A percentile compares a stretch with the other conserved stretches of the same genome.
Evolutionary conservation across 2,797 vertebrate genomes (phyloP).

Genomic region (Liasis olivaceus): DNA sequence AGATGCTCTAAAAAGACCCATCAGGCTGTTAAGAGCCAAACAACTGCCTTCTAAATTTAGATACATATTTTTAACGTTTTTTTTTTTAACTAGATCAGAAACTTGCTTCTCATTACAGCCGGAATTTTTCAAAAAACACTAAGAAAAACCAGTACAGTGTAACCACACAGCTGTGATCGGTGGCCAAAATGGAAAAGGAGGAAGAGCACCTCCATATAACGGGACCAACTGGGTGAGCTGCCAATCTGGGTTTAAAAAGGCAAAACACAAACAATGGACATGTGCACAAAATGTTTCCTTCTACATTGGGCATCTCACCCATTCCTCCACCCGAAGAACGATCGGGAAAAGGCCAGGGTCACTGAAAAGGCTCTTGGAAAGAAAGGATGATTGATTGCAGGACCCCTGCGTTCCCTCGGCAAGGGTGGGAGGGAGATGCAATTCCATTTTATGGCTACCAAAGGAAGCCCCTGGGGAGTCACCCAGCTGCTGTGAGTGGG

Average conservation of each 20-base stretch:
- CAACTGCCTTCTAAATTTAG: constrained; percentile 9
- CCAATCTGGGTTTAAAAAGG: neutral
- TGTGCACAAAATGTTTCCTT: neutral
- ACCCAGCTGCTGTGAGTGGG: constrained; percentile 24
- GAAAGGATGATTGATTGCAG: neutral
- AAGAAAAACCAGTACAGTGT: neutral
- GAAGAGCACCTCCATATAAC: neutral
- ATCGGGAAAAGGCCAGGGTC: neutral
- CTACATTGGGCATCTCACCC: neutral
- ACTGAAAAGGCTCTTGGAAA: neutral
- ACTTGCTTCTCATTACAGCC: neutral
- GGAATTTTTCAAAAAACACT: neutral
- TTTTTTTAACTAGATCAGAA: neutral
- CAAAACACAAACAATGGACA: neutral
- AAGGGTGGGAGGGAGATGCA: neutral
- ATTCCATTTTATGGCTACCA: constrained; percentile 35
- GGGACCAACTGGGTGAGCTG: neutral
- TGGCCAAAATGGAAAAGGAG: neutral
- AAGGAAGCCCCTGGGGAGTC: constrained; percentile 27
- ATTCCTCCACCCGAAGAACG: neutral
- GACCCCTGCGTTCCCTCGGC: neutral
- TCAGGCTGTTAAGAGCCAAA: neutral
- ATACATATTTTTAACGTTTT: neutral
- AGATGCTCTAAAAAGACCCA: neutral
- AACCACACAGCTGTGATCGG: neutral